A percentile compares a stretch with the other conserved stretches of the same genome.
Evolutionary conservation across 35 echinoderm and acorn worm genomes (phyloP).

Genomic region (Heliocidaris erythrogramma): DNA sequence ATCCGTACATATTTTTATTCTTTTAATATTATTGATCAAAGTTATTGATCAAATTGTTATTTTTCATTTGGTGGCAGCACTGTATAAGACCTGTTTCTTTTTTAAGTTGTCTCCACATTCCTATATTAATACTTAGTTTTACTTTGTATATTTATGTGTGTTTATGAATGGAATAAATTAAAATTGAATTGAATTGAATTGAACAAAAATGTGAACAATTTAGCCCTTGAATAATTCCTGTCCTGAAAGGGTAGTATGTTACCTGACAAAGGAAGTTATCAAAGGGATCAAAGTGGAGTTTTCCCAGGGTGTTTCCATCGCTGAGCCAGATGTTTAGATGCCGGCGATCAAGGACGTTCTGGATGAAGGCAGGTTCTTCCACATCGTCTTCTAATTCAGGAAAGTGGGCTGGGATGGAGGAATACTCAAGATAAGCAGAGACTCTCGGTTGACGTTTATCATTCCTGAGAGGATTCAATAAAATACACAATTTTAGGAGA

Average conservation of each 20-base stretch:
- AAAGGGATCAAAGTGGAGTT: constrained; percentile 97
- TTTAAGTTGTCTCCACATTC: no score
- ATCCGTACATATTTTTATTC: no score
- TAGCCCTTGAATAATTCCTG: no score
- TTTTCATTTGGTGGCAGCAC: no score
- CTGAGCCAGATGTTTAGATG: constrained; percentile 94
- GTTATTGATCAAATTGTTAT: no score
- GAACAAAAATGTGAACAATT: no score
- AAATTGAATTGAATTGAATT: no score
- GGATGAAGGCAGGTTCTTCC: constrained; percentile 59
- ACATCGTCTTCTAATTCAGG: constrained; percentile 78
- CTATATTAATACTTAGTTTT: no score
- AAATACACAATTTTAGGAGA: not conserved
- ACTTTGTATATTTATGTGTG: no score
- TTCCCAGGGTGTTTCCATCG: constrained; percentile 91
- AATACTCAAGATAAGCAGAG: constrained; percentile 88
- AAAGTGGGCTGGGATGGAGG: constrained; percentile 74
- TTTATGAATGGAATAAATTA: no score
- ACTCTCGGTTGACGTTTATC: constrained; percentile 38
- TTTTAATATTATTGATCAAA: no score
- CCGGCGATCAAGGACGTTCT: constrained; percentile 40
- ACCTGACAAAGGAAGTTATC: constrained; percentile 96
- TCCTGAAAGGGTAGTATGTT: not conserved
- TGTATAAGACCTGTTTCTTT: no score
- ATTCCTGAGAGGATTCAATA: not conserved